These are phyloP conservation scores for Manacus vitellinus DNA, from an alignment of 2,113 vertebrate species.

Conservation along the genomic window DNA sequence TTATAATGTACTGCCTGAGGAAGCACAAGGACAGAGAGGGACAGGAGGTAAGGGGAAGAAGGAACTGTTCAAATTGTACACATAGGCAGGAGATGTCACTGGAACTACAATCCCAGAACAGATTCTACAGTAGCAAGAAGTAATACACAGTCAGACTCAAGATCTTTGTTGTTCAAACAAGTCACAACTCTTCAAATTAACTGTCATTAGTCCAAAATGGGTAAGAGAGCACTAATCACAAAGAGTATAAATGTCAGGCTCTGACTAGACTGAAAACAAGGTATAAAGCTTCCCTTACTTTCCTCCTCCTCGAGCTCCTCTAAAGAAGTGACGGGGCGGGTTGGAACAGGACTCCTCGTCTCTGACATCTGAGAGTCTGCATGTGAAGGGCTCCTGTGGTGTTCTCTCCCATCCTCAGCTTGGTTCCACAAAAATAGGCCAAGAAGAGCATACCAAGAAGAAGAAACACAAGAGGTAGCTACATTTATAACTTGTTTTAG, in stretches of 20 bases:
- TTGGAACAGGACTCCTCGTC: conserved; percentile 1
- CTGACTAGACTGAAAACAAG: background rate
- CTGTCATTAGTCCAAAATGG: background rate
- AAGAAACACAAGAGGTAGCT: background rate
- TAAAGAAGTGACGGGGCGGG: conserved; percentile 41
- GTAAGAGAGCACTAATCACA: background rate
- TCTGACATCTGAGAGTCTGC: conserved; percentile 63
- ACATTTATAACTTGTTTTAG: background rate
- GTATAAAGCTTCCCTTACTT: conserved; percentile 77
- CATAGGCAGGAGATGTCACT: background rate
- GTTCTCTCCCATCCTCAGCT: conserved; percentile 80
- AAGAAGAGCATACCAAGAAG: background rate
- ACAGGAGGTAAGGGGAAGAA: background rate
- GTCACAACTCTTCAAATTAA: background rate
- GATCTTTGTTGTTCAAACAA: background rate
- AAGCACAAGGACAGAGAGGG: background rate
- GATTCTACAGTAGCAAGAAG: background rate
- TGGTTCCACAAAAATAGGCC: background rate
- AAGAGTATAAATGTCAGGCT: background rate
- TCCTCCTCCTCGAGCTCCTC: conserved; percentile 89
- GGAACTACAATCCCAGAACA: background rate
- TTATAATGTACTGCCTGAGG: background rate
- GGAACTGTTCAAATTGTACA: background rate
- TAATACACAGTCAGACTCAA: background rate
- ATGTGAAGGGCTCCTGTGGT: conserved; percentile 51